Evolutionary conservation across 2,113 vertebrate genomes (phyloP), one percentile per base, ranked within the genome.

Genomic region (Myrmecobius fasciatus): DNA sequence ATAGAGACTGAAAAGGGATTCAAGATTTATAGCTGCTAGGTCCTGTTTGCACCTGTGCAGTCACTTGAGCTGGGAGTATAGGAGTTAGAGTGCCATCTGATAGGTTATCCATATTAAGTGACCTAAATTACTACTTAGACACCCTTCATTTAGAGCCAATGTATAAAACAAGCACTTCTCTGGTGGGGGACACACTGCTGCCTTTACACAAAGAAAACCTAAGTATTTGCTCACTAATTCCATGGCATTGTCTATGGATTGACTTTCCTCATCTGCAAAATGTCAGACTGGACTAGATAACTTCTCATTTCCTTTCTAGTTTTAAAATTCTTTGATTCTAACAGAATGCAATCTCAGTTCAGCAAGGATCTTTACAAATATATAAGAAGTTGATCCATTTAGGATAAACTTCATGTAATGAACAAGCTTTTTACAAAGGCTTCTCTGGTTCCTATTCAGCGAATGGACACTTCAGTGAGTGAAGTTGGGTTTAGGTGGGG

Each of bases 301-400:
- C 3, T 9, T 3, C 26, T 53, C 43, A 67, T 52, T 25, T 26
- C 25, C 1, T 36, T 46, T 75, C 12, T 49, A 17, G 52, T 56
- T 93, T 28, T 56, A 52, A 75, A 60, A 53, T 31, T 49, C 48
- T 22, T 22, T 28, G 75, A 97, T 53, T 83, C 52, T 49, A 46
- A 83, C 0, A 43, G 25, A 95, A 28, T 52, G 26, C 92, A 91
- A 46, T 28, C 26, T 36, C 26, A n/a, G 54, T 36, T 92, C n/a
- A 51, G 60, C 88, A 89, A 83, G 56, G 54, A 75, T 43, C 17
- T 54, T 91, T 92, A 91, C 26, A n/a, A 92, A 53, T 43, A 24
- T 52, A 60, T 93, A 49, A 92, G 56, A 89, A 95, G 56, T 22
- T 89, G 89, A 36, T 91, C 60, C 12, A 28, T 88, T 88, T 92